Conservation (phyloP, 2,888 invertebrate genomes). For the Lapara coniferarum region DNA sequence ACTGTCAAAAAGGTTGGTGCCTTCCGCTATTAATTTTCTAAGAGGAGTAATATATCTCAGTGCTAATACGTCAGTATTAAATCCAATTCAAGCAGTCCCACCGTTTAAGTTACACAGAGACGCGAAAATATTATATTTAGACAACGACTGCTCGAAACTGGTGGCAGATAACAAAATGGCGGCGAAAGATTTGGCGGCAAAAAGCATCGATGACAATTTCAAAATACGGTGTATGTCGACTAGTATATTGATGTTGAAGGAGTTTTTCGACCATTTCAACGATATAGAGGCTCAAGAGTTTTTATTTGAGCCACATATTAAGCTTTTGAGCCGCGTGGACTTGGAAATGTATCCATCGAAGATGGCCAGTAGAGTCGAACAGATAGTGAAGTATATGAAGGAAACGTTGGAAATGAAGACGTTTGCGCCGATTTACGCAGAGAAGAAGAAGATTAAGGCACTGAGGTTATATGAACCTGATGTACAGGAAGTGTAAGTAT, state of each 20-base stretch:
- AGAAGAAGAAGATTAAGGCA: constrained; percentile 90
- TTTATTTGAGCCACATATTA: constrained; percentile 82
- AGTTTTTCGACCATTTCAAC: constrained; percentile 81
- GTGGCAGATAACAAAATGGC: constrained; percentile 72
- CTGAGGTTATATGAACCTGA: constrained; percentile 93
- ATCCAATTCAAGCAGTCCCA: constrained; percentile 85
- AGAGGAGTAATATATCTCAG: constrained; percentile 89
- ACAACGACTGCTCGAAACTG: constrained; percentile 72
- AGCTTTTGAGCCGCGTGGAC: constrained; percentile 82
- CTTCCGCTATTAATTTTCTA: constrained; percentile 91
- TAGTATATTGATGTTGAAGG: constrained; percentile 82
- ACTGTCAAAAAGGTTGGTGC: constrained; percentile 91
- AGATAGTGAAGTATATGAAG: constrained; percentile 74
- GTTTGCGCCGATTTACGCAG: constrained; percentile 82
- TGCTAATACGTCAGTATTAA: constrained; percentile 84
- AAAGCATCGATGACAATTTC: constrained; percentile 84
- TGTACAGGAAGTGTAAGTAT: constrained; percentile 91
- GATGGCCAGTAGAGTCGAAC: constrained; percentile 73
- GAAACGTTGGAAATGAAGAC: constrained; percentile 80
- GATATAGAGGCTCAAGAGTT: constrained; percentile 70
- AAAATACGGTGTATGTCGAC: constrained; percentile 85
- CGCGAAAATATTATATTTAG: constrained; percentile 84
- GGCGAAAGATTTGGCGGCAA: constrained; percentile 80
- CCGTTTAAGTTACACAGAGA: constrained; percentile 86
- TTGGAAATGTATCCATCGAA: constrained; percentile 85